phyloP scores from a whole-genome alignment of 2,888 invertebrate genomes.

The Epirrhoe tristata region DNA sequence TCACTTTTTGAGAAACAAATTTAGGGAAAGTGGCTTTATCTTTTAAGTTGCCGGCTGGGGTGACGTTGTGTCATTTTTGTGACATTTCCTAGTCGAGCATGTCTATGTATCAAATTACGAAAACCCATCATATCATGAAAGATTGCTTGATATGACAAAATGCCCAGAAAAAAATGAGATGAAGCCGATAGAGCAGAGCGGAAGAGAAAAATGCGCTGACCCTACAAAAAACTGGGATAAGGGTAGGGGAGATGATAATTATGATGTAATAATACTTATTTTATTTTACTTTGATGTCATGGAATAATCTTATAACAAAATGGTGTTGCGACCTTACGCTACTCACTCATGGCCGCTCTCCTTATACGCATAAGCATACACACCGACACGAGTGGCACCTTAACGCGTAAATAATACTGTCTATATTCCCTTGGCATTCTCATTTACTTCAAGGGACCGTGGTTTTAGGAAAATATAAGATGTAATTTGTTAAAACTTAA shows the following conservation, averaged over 20 bases:
- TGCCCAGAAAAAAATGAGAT: not conserved
- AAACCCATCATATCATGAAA: not conserved
- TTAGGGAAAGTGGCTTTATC: slow-evolving; percentile 38
- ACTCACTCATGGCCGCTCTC: slow-evolving; percentile 26
- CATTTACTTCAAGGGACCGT: slow-evolving; percentile 11
- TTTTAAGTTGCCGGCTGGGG: slow-evolving; percentile 33
- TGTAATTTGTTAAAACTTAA: slow-evolving; percentile 19
- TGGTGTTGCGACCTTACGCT: slow-evolving; percentile 18
- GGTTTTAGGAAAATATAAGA: slow-evolving; percentile 26
- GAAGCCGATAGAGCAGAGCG: not conserved
- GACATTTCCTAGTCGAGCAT: slow-evolving; percentile 20
- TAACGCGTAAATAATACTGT: slow-evolving; percentile 1
- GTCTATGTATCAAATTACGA: not conserved
- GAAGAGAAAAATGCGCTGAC: no score
- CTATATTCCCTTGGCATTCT: slow-evolving; percentile 1
- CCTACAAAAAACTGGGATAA: no score
- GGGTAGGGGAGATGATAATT: no score
- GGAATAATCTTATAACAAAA: slow-evolving; percentile 5
- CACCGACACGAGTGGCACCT: slow-evolving; percentile 3
- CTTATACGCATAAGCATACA: slow-evolving; percentile 32
- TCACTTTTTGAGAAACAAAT: slow-evolving; percentile 44
- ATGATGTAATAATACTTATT: no score
- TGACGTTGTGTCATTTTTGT: slow-evolving; percentile 31
- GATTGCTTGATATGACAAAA: not conserved
- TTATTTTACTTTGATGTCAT: slow-evolving; percentile 1